Evolutionary conservation across 2,888 invertebrate species (phyloP), one percentile per base, ranked within the genome.

Genomic region (Drosophila silvestris): DNA sequence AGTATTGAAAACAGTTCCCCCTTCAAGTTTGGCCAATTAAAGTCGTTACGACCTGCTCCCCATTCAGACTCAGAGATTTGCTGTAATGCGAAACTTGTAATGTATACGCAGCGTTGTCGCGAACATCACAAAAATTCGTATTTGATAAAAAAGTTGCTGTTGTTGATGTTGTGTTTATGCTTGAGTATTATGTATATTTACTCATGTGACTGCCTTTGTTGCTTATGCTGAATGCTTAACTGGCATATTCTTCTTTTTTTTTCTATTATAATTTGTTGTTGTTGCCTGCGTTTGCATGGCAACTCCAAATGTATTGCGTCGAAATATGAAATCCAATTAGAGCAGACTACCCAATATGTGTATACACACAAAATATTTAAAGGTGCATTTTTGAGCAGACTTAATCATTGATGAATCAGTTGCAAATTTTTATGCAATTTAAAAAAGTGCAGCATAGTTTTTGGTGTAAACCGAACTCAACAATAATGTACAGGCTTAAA

Each of bases 251-350:
- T 16, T 16, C 35, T 58, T 63, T 44, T 82, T 63, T 60, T 56
- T 72, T 54, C 37, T 66, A 51, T 70, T 66, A 33, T 56, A n/a
- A 30, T 60, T 61, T 58, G n/a, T 22, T 67, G 58, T 60, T 64
- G 52, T 14, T 58, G 61, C 26, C 9, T 7, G 44, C 82, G 87
- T 85, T 88, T 72, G 57, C 85, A 85, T 85, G 81, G 85, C 87
- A 85, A 85, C 85, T 89, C 44, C 41, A 63, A 53, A 63, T 47
- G 51, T 56, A 70, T 57, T 69, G 56, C 32, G 63, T 32, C 70
- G 44, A 72, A 70, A 73, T 70, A 67, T 61, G 30, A 78, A 86
- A 86, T 82, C 87, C 85, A 85, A 85, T 89, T 86, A 89, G 68
- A 52, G 61, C 44, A 30, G 61, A 41, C 57, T 54, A 32, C 33